Conservation (phyloP, 2,113 vertebrate genomes). For the Muntiacus reevesi region DNA sequence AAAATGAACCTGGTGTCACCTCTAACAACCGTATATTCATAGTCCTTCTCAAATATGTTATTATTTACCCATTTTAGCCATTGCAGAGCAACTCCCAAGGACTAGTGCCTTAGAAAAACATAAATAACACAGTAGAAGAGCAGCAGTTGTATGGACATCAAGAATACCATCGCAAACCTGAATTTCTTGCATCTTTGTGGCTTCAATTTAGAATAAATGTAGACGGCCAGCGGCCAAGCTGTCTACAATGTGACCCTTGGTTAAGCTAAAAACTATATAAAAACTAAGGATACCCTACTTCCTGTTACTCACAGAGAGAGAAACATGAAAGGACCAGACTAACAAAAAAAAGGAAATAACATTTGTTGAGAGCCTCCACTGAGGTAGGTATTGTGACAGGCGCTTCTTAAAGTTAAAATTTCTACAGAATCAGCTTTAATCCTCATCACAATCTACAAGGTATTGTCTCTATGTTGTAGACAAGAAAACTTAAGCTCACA, state of each 20-base stretch:
- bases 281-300: not conserved
- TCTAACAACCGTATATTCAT: not conserved
- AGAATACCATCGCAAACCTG: not conserved
- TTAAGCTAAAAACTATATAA: not conserved
- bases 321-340: not conserved
- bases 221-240: not conserved
- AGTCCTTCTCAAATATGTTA: not conserved
- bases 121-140: not conserved
- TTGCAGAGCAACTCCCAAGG: not conserved
- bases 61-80: not conserved
- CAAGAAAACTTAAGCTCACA: not conserved
- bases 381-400: not conserved
- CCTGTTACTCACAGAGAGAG: not conserved
- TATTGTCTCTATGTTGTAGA: not conserved
- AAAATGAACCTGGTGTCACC: slow-evolving; percentile 11
- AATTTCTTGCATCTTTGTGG: not conserved
- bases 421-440: not conserved
- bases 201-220: not conserved
- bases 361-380: not conserved
- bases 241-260: not conserved
- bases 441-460: not conserved
- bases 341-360: not conserved
- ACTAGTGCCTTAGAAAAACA: not conserved
- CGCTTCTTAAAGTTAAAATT: not conserved
- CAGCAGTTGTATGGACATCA: not conserved